Base-by-base conservation (phyloP, 2,113 vertebrate species). In the Pelusios castaneus region DNA sequence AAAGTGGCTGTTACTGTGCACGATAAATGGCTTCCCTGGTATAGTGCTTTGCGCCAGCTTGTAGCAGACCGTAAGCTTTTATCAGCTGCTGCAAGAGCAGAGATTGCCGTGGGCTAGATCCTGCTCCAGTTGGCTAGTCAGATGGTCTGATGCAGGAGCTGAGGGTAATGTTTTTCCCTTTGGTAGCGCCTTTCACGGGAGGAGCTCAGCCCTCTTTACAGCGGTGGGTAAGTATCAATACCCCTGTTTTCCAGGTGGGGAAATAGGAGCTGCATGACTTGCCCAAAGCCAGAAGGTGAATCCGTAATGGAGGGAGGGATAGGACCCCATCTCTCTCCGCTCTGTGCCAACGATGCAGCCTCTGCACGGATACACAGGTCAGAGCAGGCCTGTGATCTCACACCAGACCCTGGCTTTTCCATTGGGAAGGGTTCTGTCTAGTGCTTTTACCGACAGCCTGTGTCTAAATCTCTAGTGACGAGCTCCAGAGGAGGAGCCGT, bases 341-440 rank as follows among this genome's bases (percentile, higher is more conserved):
- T 41, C 45, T 0, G 0, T 25, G 75, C 12, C 31, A 73, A 41
- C 19, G 2, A 8, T 19, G 21, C 19, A 41, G 67, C 70, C 22
- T 11, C 41, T 14, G 41, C 12, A 41, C 73, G 3, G 12, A 22
- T 38, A 10, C n/a, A 70, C 63, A 67, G 24, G 13, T 76, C 24
- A 76, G 14, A 43, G 22, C 22, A 24, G 10, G 73, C 73, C 41
- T 45, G 25, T 45, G 73, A 14, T 45, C 22, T 76, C 73, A 76
- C 3, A 3, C 24, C 73, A 41, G 41, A 41, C 73, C 41, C 5
- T 27, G 41, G 38, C 34, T 22, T 38, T 70, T 70, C 8, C n/a
- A 38, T 5, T 70, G 63, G 63, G n/a, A 70, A 38, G 63, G 21
- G 38, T 38, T 38, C 63, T 38, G 63, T 38, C 63, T 17, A 38